Conservation (phyloP, 2,113 vertebrate species). For the Bambusicola thoracicus region DNA sequence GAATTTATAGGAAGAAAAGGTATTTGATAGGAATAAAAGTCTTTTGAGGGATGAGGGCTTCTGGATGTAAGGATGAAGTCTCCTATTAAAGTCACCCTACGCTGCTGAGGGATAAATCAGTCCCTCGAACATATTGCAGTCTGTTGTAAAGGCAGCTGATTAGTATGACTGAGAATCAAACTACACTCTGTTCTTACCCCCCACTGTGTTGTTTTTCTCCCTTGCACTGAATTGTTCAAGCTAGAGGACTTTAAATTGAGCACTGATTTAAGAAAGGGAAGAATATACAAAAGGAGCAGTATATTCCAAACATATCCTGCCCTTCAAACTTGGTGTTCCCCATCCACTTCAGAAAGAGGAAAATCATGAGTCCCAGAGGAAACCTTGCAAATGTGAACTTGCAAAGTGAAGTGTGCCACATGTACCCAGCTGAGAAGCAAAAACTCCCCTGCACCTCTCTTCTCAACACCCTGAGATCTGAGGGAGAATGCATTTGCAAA, state of each 20-base stretch:
- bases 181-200: slow-evolving; percentile 38
- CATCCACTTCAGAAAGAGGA: slow-evolving; percentile 15
- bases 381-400: slow-evolving; percentile 7
- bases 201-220: slow-evolving; percentile 55
- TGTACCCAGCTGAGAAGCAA: slow-evolving; percentile 17
- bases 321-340: slow-evolving; percentile 43
- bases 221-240: slow-evolving; percentile 35
- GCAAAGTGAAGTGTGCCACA: slow-evolving; percentile 14
- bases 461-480: background rate
- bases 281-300: slow-evolving; percentile 39
- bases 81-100: slow-evolving; percentile 60
- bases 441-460: slow-evolving; percentile 21
- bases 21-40: slow-evolving; percentile 64
- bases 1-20: slow-evolving; percentile 60
- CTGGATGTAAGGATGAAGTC: slow-evolving; percentile 48
- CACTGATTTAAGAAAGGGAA: slow-evolving; percentile 51
- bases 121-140: slow-evolving; percentile 42
- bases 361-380: slow-evolving; percentile 29
- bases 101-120: slow-evolving; percentile 56
- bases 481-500: background rate
- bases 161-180: slow-evolving; percentile 59
- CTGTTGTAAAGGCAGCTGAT: slow-evolving; percentile 57
- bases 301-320: slow-evolving; percentile 46
- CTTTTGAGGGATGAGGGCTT: slow-evolving; percentile 62
- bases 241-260: slow-evolving; percentile 36